Evolutionary conservation across 2,113 vertebrate species (phyloP), one percentile per base, ranked within the genome.

Genomic region (Murina feae): DNA sequence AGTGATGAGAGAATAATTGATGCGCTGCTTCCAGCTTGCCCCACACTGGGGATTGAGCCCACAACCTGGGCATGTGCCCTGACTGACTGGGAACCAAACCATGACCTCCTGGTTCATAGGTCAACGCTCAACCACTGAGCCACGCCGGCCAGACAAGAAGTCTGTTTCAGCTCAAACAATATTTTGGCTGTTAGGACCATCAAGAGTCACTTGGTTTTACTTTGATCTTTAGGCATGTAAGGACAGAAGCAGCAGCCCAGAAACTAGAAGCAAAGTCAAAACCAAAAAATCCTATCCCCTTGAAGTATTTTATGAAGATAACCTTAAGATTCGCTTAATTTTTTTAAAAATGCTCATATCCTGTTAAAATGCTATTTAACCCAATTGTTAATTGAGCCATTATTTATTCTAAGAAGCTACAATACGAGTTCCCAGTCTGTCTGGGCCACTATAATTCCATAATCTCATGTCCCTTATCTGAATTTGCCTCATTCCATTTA

Each of bases 401-500:
- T 72, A 39, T 76, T 94, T 80, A 47, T 58, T 80, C 82, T 86
- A 89, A 71, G 47, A 89, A 90, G 37, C 3, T 55, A 44, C 13
- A 51, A 28, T 0, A 63, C 65, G 75, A 96, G 79, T 44, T 18
- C 35, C 35, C 9, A 35, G 39, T 69, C 23, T 44, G 47, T 44
- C 53, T 3, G 14, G 69, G 23, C 86, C 44, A 74, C 30, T 66
- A 53, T 0, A 69, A 18, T 71, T 63, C 55, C 2, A 13, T 51
- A 79, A 69, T 63, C 42, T 78, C 37, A 30, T 18, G 47, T 23
- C 17, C 12, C 23, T 49, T 35, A 81, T 65, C 74, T 85, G 37
- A 93, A 68, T 68, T 94, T 85, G 28, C 60, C n/a, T 68, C 5
- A 14, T 58, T 94, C 32, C 81, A 44, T 83, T 95, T 69, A 82